Evolutionary conservation across 2,797 vertebrate genomes (phyloP).

Genomic region (Oophaga sylvatica): DNA sequence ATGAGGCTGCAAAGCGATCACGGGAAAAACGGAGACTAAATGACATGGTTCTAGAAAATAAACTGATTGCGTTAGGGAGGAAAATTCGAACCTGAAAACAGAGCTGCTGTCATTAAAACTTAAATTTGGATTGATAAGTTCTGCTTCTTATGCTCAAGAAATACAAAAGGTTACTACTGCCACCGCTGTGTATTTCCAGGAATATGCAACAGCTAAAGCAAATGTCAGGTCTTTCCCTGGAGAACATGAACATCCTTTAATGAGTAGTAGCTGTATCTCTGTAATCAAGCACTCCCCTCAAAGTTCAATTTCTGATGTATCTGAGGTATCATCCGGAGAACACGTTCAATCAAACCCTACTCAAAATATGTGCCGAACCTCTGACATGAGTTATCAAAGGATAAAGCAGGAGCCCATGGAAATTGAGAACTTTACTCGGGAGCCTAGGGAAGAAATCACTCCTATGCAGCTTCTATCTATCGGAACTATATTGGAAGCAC

Average conservation of each 20-base stretch:
- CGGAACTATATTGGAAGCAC: conserved; percentile 78
- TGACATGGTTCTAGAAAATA: conserved; percentile 96
- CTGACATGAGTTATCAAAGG: conserved; percentile 75
- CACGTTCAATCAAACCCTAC: conserved; percentile 70
- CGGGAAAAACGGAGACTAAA: conserved; percentile 93
- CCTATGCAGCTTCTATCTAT: conserved; percentile 80
- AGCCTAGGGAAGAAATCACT: conserved; percentile 77
- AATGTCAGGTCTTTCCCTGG: conserved; percentile 73
- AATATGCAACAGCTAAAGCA: conserved; percentile 75
- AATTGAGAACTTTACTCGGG: conserved; percentile 73
- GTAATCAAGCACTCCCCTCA: conserved; percentile 95
- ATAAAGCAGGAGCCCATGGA: conserved; percentile 89
- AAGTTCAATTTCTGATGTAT: conserved; percentile 78
- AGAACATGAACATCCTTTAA: conserved; percentile 77
- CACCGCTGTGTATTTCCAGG: conserved; percentile 80
- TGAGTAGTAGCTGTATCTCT: conserved; percentile 87
- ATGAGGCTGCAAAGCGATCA: conserved; percentile 94
- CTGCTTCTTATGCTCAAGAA: conserved; percentile 86
- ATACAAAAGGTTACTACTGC: conserved; percentile 85
- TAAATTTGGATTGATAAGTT: conserved; percentile 91
- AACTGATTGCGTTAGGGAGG: conserved; percentile 92
- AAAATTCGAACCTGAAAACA: conserved; percentile 89
- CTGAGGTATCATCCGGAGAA: conserved; percentile 75
- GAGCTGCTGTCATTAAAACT: conserved; percentile 91
- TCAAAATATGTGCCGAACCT: conserved; percentile 73